Base-by-base conservation (phyloP, 2,113 vertebrate species). In the Pelecanus crispus region DNA sequence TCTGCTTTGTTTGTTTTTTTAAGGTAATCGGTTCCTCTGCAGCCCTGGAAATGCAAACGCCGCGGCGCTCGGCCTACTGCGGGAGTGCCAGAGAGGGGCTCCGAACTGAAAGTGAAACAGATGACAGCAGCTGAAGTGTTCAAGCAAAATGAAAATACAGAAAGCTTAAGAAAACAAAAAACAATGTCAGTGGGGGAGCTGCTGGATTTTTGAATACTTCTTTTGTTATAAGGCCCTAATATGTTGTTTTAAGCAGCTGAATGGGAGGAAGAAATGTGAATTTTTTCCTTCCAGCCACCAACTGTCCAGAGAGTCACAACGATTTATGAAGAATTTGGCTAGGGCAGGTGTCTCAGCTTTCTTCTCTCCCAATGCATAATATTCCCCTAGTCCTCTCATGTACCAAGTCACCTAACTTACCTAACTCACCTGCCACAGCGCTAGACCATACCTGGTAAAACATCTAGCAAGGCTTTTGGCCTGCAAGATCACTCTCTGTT, bases 1-100 rank as follows among this genome's bases (percentile, higher is more conserved):
- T 96, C 91, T 94, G 93, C 82, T 97, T 97, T 89, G 75, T 95
- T 96, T 97, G 63, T 12, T 83, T 91, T 91, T 89, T 88, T 66
- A 93, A 88, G 67, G 74, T 73, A 83, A 86, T 47, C 0, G 3
- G 28, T 73, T 92, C 63, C 49, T 91, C 71, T 2, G 1, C 45
- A 70, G 88, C 53, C 40, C 71, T 90, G 53, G 74, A 87, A 95
- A 94, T 8, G 36, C 66, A 81, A 91, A 89, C n/a, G 62, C 1
- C 0, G 3, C 4, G 7, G 86, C 1, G 1, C 45, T 32, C 3
- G 5, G 67, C 18, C 55, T 86, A 34, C 32, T 81, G 42, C 3
- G 0, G 34, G 68, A 75, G 36, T 91, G 49, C 29, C 80, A 63
- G 44, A 84, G 15, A 77, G 53, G 18, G 29, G 25, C 42, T 92